Percentiles rank a stretch among this genome's conserved stretches.
These are phyloP conservation scores for Apodemus agrarius DNA, from an alignment of 2,797 vertebrate species.

Conservation along the genomic window DNA sequence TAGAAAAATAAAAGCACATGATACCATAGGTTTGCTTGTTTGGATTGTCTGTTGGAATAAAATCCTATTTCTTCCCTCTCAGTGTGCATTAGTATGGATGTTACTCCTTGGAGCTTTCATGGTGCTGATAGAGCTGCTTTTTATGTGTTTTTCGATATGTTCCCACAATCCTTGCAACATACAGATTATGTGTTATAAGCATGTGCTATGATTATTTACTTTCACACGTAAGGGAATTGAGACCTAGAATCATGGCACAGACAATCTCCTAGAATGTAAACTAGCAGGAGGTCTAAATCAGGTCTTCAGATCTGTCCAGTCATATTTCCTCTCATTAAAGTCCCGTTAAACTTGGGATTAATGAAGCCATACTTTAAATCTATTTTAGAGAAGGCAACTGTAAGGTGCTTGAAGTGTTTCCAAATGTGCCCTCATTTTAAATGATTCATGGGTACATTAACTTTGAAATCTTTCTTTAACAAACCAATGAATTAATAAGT, in stretches of 20 bases:
- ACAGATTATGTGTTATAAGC: neutral
- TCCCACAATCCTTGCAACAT: neutral
- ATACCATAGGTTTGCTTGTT: neutral
- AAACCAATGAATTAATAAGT: slow-evolving; percentile 68
- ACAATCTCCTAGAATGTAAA: neutral
- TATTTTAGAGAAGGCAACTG: neutral
- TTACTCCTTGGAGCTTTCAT: neutral
- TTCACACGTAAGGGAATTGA: neutral
- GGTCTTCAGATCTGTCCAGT: neutral
- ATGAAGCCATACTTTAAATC: slow-evolving; percentile 1
- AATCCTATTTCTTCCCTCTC: slow-evolving; percentile 23
- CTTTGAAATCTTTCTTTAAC: slow-evolving; percentile 72
- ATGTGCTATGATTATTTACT: neutral
- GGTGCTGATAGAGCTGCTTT: neutral
- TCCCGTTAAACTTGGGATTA: neutral
- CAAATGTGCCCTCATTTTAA: neutral
- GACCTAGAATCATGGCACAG: neutral
- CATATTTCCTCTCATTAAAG: slow-evolving; percentile 13
- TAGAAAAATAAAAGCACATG: neutral
- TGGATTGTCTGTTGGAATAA: slow-evolving; percentile 26
- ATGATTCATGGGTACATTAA: slow-evolving; percentile 63
- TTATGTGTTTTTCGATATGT: neutral
- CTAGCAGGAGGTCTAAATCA: neutral
- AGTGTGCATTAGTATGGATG: neutral
- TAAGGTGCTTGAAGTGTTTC: slow-evolving; percentile 24